Base-by-base conservation (phyloP, 1,140 invertebrate genomes). In the Branchinecta lindahli region DNA sequence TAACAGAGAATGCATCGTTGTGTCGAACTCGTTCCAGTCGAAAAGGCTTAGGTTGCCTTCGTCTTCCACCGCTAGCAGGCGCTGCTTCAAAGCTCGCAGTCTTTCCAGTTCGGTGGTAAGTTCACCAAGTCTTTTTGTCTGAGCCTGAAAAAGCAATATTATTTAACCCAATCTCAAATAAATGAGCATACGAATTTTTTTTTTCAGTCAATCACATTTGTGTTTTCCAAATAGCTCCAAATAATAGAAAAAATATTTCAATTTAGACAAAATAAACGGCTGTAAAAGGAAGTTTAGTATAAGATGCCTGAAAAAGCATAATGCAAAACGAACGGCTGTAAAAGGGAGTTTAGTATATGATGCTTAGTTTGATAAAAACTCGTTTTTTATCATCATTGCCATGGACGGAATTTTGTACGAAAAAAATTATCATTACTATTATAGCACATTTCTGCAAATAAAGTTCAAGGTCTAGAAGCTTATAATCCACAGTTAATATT, bases 1-100 rank as follows among this genome's bases (percentile, higher is more conserved):
- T 70, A 92, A 85, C 8, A 94, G 83, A 73, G 85, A 83, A 74
- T 90, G 88, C 73, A 95, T 88, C 70, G 88, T 86, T 74, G 91
- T 86, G 78, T 95, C 91, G 75, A 93, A 90, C 45, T 91, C 82
- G 45, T 92, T 83, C 90, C 90, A 94, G 20, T 84, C 81, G 2
- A 91, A 90, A 68, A 91, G 80, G 70, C 90, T 85, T 0, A 84
- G 83, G 77, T 93, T 89, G 18, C 89, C 88, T 70, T 86, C 86
- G 68, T 86, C 85, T 69, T 87, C 85, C 0, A 88, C 90, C 73
- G 78, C 77, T 75, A 83, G 81, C 52, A 86, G 72, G 18, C 80
- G 75, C 65, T 76, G 75, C 75, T 94, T 94, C 10, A 96, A 80
- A 67, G 89, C 86, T 69, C 87, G 84, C 52, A 97, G 80, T 75